Evolutionary conservation across 2,113 vertebrate species (phyloP).

Genomic region (Clarias batrachus): DNA sequence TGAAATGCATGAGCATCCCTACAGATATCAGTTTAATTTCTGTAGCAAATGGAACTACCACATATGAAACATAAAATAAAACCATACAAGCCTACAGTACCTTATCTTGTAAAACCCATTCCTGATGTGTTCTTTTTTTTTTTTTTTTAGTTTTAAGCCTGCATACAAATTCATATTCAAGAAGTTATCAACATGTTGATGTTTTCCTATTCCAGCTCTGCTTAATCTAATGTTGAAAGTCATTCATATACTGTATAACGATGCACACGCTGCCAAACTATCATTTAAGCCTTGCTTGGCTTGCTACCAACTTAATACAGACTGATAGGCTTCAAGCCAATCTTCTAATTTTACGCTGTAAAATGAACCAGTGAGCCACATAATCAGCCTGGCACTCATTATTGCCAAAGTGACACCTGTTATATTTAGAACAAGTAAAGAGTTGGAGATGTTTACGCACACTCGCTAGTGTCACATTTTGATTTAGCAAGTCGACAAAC

Average conservation of each 20-base stretch:
- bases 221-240: slow-evolving; percentile 46
- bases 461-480: slow-evolving; percentile 16
- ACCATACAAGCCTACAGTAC: neutral
- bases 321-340: slow-evolving; percentile 46
- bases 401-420: slow-evolving; percentile 54
- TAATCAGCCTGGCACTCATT: slow-evolving; percentile 49
- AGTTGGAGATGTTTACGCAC: slow-evolving; percentile 11
- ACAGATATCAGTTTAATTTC: neutral
- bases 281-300: slow-evolving; percentile 47
- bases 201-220: slow-evolving; percentile 29
- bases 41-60: neutral
- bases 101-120: neutral
- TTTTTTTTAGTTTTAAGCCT: neutral
- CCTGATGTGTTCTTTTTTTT: neutral
- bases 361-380: slow-evolving; percentile 55
- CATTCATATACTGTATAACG: slow-evolving; percentile 44
- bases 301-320: slow-evolving; percentile 42
- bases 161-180: neutral
- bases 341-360: slow-evolving; percentile 49
- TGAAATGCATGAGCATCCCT: neutral
- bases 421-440: slow-evolving; percentile 47
- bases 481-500: slow-evolving; percentile 31
- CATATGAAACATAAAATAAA: neutral
- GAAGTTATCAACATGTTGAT: neutral
- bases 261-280: slow-evolving; percentile 43